Base-by-base conservation (phyloP, 2,797 vertebrate genomes). In the Lepilemur septentrionalis region DNA sequence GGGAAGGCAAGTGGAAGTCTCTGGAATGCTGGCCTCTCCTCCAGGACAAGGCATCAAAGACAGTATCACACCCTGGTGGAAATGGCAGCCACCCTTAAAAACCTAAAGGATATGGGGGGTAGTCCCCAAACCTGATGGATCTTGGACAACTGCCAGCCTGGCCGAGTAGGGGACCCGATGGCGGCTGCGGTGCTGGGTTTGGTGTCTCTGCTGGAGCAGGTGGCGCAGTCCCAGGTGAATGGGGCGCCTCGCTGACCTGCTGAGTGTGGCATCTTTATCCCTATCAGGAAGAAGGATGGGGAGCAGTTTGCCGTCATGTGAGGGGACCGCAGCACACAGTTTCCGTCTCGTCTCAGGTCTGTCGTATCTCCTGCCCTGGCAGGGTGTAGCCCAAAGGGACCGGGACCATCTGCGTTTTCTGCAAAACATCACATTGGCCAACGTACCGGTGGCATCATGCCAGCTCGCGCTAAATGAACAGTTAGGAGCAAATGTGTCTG, bases 381-480 rank as follows among this genome's bases (percentile, higher is more conserved):
- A 2, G 10, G 15, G 38, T 15, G 1, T 2, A 41, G 23, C 65
- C 50, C 35, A 8, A 11, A 30, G 55, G 8, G 46, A 35, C 9
- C 17, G 11, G 61, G 35, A 7, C 57, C 48, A 10, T 80, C 46
- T 80, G 22, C 20, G 6, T n/a, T 72, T 55, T 78, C 73, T 72
- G 30, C 8, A 69, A 43, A 63, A 70, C 15, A 8, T 13, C 10
- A 9, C 5, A 3, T 14, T 0, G 11, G 72, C 52, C 9, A 7
- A 5, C 7, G 7, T 6, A 1, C 7, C 4, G 0, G 2, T 0
- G 8, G n/a, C 11, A 0, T 17, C n/a, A 1, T 1, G 23, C 7
- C 23, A 43, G 10, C 14, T 38, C 4, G 2, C 18, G 5, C 43
- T 0, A 38, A 13, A 46, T 17, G 43, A 50, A 35, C 20, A 5